These are phyloP conservation scores for Ophioninae sp. DNA, from an alignment of 2,888 invertebrate species.

Conservation along the genomic window DNA sequence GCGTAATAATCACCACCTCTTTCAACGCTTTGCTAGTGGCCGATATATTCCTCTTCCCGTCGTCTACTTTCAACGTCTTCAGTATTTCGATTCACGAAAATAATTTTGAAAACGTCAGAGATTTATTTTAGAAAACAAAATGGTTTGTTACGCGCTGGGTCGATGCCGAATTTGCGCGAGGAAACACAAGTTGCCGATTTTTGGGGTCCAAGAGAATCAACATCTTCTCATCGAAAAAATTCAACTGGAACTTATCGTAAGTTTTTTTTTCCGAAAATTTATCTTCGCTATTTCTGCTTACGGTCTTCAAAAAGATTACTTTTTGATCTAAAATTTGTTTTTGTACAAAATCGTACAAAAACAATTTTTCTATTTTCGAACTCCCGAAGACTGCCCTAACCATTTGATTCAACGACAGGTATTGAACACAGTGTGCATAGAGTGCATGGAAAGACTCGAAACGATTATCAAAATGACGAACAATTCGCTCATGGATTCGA, in stretches of 20 bases:
- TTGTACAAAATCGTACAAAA: background rate
- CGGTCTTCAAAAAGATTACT: too few species aligned
- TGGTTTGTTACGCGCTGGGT: slow-evolving; percentile 61
- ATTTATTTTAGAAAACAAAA: slow-evolving; percentile 14
- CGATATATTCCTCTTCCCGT: background rate
- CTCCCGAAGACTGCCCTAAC: background rate
- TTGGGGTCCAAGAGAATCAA: slow-evolving; percentile 55
- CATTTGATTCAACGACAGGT: slow-evolving; percentile 40
- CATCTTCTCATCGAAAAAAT: slow-evolving; percentile 57
- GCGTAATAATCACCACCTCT: background rate
- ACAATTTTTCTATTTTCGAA: background rate
- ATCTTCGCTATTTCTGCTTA: background rate
- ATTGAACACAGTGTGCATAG: slow-evolving; percentile 63
- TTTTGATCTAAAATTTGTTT: background rate
- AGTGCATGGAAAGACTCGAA: slow-evolving; percentile 60
- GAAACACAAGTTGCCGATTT: slow-evolving; percentile 58
- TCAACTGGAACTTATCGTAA: slow-evolving; percentile 56
- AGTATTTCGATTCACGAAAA: background rate
- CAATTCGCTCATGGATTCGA: background rate
- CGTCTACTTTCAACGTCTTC: background rate
- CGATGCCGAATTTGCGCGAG: slow-evolving; percentile 61
- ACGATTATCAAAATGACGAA: slow-evolving; percentile 30
- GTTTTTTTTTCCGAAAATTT: background rate
- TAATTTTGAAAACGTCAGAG: background rate
- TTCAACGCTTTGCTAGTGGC: background rate